These are phyloP conservation scores for Lampris megalopsis DNA, from an alignment of 2,113 vertebrate genomes.

Conservation along the genomic window DNA sequence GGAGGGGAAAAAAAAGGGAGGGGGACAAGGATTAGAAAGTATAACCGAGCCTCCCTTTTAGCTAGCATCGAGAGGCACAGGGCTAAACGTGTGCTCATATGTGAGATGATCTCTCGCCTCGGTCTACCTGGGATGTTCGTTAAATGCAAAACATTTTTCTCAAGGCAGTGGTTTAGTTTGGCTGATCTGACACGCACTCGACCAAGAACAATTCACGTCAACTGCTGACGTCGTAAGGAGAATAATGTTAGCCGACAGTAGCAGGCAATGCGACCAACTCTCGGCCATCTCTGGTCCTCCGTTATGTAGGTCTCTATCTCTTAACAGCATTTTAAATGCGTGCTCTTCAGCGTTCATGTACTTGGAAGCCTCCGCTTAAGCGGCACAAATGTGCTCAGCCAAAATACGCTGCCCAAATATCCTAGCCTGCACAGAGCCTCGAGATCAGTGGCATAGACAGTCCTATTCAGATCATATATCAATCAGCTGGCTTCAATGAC, in stretches of 20 bases:
- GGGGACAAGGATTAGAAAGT: too few relatives aligned
- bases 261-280: too few relatives aligned
- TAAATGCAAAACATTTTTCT: too few relatives aligned
- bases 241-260: too few relatives aligned
- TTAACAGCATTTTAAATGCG: constrained; percentile 16
- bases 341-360: background rate
- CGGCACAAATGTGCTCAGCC: constrained; percentile 28
- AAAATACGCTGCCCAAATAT: constrained; percentile 15
- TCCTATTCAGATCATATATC: constrained; percentile 43
- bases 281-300: too few relatives aligned
- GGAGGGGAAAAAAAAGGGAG: too few relatives aligned
- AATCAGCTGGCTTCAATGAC: constrained; percentile 48
- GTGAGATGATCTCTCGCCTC: background rate
- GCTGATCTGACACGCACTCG: too few relatives aligned
- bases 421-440: constrained; percentile 7
- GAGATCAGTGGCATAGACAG: constrained; percentile 5
- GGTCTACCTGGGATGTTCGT: too few relatives aligned
- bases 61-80: background rate
- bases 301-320: background rate
- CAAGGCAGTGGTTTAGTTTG: too few relatives aligned
- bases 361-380: constrained; percentile 3
- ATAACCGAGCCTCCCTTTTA: too few relatives aligned
- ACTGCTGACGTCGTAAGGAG: too few relatives aligned
- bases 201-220: too few relatives aligned
- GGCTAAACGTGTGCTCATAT: background rate